These are phyloP conservation scores for Megalurothrips usitatus DNA, from an alignment of 2,888 invertebrate species.

Conservation along the genomic window DNA sequence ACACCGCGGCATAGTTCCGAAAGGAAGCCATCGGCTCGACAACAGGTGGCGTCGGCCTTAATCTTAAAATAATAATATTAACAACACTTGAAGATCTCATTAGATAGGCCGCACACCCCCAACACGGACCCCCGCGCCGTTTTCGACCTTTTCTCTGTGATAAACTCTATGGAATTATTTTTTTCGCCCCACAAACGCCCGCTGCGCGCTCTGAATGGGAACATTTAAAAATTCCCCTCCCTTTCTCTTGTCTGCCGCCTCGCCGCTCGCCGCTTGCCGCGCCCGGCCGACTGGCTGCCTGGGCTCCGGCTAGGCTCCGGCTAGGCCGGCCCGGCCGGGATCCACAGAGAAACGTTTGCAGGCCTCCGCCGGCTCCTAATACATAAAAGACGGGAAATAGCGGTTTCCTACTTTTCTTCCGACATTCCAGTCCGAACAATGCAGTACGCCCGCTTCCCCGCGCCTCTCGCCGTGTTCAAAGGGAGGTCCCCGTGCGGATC, in stretches of 20 bases:
- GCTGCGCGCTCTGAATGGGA: too few species aligned
- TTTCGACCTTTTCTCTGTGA: too few species aligned
- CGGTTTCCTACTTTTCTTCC: constrained; percentile 1
- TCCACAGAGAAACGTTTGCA: background rate
- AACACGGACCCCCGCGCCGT: too few species aligned
- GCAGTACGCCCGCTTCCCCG: background rate
- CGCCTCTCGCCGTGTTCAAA: background rate
- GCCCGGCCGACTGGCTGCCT: background rate
- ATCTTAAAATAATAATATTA: background rate
- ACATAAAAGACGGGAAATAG: background rate
- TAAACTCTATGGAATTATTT: too few species aligned
- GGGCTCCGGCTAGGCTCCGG: background rate
- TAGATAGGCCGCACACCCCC: too few species aligned
- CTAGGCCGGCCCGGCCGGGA: background rate
- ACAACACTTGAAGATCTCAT: too few species aligned
- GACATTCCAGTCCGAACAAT: background rate
- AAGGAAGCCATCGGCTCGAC: background rate
- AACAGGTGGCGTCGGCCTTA: background rate
- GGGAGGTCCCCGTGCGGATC: background rate
- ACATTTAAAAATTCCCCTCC: background rate
- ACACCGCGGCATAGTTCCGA: background rate
- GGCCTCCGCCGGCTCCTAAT: background rate
- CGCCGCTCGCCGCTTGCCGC: too few species aligned
- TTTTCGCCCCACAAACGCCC: too few species aligned
- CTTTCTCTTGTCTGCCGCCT: background rate